Evolutionary conservation across 2,888 invertebrate genomes (phyloP).

Genomic region (Nysson spinosus): DNA sequence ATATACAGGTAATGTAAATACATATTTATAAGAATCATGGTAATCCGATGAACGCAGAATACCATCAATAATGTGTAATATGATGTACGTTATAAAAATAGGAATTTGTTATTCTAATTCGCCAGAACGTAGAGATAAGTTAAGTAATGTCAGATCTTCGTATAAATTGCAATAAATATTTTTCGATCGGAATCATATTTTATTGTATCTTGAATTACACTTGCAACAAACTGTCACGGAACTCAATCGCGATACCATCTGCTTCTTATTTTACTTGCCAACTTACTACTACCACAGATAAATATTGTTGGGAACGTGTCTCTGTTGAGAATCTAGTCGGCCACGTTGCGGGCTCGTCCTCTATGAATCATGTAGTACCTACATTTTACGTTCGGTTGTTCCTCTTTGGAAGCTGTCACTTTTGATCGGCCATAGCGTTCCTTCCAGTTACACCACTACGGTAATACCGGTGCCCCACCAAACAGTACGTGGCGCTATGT

Average conservation of each 20-base stretch:
- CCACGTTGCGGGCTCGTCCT: conserved; percentile 35
- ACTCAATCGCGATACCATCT: conserved; percentile 31
- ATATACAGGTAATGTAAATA: too few species aligned
- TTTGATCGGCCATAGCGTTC: conserved; percentile 74
- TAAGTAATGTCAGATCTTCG: too few species aligned
- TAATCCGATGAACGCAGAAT: too few species aligned
- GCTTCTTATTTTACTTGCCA: conserved; percentile 38
- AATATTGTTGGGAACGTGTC: conserved; percentile 57
- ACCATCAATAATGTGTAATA: too few species aligned
- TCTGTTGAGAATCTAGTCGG: conserved; percentile 23
- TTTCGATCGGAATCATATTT: too few species aligned
- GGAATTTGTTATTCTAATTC: too few species aligned
- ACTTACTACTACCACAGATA: conserved; percentile 37
- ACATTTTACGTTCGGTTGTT: conserved; percentile 61
- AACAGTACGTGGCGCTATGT: conserved; percentile 47
- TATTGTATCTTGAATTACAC: too few species aligned
- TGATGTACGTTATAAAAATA: too few species aligned
- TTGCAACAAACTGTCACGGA: conserved; percentile 3
- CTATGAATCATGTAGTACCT: conserved; percentile 71
- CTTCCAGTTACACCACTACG: conserved; percentile 68
- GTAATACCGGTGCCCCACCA: conserved; percentile 33
- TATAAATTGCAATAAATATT: too few species aligned
- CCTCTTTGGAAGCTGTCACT: conserved; percentile 72
- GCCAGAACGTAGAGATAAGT: too few species aligned
- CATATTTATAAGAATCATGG: too few species aligned